Evolutionary conservation across 2,797 vertebrate genomes (phyloP), one percentile per base, ranked within the genome.

Genomic region (Spatula clypeata): DNA sequence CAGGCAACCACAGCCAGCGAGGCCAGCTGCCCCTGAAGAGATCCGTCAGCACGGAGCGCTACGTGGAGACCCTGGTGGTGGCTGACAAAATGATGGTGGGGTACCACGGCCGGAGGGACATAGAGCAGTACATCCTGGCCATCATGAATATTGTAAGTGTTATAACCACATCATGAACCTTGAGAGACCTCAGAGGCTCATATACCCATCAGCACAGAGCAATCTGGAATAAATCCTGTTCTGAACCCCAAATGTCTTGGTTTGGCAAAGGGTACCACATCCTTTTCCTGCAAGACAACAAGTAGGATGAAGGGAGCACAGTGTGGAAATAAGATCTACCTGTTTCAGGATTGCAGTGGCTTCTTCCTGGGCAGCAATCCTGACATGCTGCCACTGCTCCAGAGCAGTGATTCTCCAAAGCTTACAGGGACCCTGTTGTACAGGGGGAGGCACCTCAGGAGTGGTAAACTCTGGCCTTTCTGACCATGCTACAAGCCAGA

Each of bases 121-220:
- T 99, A n/a, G 99, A 99, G 95, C 99, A 99, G 97, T 99, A 99
- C 93, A 99, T 99, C 97, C 98, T 99, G 97, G 99, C 99, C 58
- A 99, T 99, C 98, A 99, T 99, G 99, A 99, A 99, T 99, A 99
- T 99, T 99, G 99, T 99, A 99, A 99, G 99, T 99, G 99, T 99
- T 98, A 99, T 71, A 97, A 85, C 89, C 97, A 64, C 81, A 86
- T 34, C 85, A 53, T 11, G 66, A 42, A 2, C 18, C 21, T 1
- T 1, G 8, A 4, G 26, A 38, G 6, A 3, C 24, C 40, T 16
- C 20, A 3, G 79, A 34, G 53, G 38, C 66, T 51, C 34, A 9
- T 8, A 0, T 19, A 4, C 9, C 13, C 31, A 19, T 47, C 34
- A 55, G 49, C 51, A 45, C 15, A 53, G n/a, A 64, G 40, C 23